Base-by-base conservation (phyloP, 2,113 vertebrate genomes). In the Potamarius usumacintae region DNA sequence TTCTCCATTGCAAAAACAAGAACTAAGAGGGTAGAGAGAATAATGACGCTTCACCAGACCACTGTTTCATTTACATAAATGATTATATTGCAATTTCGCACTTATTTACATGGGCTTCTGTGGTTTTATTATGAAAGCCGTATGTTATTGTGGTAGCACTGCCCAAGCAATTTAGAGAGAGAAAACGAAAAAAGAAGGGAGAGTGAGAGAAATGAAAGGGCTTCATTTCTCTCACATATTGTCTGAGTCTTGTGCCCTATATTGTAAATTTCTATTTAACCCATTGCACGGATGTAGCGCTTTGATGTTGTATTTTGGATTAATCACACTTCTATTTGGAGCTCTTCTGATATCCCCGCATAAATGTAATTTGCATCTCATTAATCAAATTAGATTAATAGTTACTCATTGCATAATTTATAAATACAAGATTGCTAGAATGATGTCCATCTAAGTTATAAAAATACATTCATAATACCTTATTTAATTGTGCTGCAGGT, bases 21-120 rank as follows among this genome's bases (percentile, higher is more conserved):
- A 76, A 60, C 69, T 74, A 85, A 88, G 89, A 88, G 84, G 88
- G 74, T 89, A 87, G 83, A 82, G 85, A 86, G 84, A 92, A 91
- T 92, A 93, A 91, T 89, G 87, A 91, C 53, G 82, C 83, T 87
- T 89, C 87, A 88, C 77, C 86, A 81, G 71, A 90, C 88, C 90
- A 85, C 69, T 62, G 89, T 90, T 82, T 91, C 89, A 92, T 94
- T 93, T 93, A 86, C 92, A 94, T 93, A 94, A 93, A 91, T 93
- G 87, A 93, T 94, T 93, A 92, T 92, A 91, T 92, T 92, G 90
- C 91, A 93, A 90, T 94, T 92, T 93, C 91, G 91, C 90, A 92
- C 89, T 91, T 91, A 93, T 94, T 93, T 93, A 90, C 92, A 92
- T 92, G 90, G 90, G 85, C 89, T 91, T 92, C 88, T 81, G 57